Base-by-base conservation (phyloP, 2,888 invertebrate species). In the Drosophila niveifrons region DNA sequence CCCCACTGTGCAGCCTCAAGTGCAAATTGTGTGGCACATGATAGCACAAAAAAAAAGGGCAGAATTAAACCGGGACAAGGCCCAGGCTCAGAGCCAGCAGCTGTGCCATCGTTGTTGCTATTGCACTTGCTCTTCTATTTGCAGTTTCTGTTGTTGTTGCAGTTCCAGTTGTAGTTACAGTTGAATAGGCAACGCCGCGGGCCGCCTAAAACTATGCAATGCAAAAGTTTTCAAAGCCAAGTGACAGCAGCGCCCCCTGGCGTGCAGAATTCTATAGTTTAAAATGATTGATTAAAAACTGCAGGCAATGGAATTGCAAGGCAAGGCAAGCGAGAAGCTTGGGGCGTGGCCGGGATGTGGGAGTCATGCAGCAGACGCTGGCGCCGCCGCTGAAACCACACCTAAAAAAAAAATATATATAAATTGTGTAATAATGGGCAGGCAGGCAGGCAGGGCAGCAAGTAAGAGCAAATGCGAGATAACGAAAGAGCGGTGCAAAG, bases 401-500 rank as follows among this genome's bases (percentile, higher is more conserved):
- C 86, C 86, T 86, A 83, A 86, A 85, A 80, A 74, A 84, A 56
- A 82, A 66, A 80, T 68, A 78, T 69, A 80, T 68, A 78, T 69
- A 79, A 80, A 86, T 86, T 86, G 86, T 86, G 87, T 86, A 86
- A 86, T 86, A 88, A 84, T 72, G 87, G 75, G 62, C 39, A 41
- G n/a, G n/a, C n/a, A n/a, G n/a, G 36, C 36, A 36, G 41, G 64
- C 41, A 59, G n/a, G n/a, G n/a, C 52, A 51, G 61, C 41, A 15
- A 15, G 64, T 47, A 39, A 53, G 55, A 59, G 59, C 41, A 17
- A 63, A 53, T 56, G 50, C 31, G 36, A 59, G 58, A 72, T 36
- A 31, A 31, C 18, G n/a, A 29, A 39, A 29, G 50, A 52, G 70
- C 10, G 29, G 39, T n/a, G 7, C 18, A 15, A 29, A 31, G 29